Conservation (phyloP, 2,888 invertebrate species). For the Trissolcus brochymenae region DNA sequence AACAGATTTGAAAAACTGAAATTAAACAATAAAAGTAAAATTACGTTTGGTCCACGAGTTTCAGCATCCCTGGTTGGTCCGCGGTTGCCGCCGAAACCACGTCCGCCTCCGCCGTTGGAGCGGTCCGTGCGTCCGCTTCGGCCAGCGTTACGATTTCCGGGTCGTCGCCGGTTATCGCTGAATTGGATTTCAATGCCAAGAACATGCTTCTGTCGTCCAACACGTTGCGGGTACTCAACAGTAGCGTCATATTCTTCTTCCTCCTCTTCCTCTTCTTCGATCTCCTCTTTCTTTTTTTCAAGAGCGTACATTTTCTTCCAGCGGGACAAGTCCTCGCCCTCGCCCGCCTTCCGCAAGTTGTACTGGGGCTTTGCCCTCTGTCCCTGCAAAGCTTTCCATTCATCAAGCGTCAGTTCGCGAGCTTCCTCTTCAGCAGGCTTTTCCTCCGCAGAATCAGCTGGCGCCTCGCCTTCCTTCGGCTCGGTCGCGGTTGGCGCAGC, state of each 20-base stretch:
- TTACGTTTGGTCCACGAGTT: conserved; percentile 70
- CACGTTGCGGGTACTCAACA: conserved; percentile 89
- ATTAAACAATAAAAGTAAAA: neutral
- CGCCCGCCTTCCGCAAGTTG: conserved; percentile 94
- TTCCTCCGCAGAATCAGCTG: conserved; percentile 73
- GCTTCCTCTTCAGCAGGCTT: conserved; percentile 85
- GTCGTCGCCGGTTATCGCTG: conserved; percentile 86
- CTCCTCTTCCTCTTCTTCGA: conserved; percentile 83
- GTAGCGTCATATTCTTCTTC: conserved; percentile 83
- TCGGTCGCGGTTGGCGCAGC: conserved; percentile 59
- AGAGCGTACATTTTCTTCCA: conserved; percentile 94
- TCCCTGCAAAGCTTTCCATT: conserved; percentile 93
- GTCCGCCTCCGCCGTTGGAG: conserved; percentile 72
- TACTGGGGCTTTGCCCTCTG: conserved; percentile 90
- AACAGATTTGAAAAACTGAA: neutral
- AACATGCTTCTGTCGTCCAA: conserved; percentile 90
- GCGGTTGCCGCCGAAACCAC: conserved; percentile 74
- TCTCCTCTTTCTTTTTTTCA: conserved; percentile 84
- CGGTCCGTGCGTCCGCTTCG: conserved; percentile 79
- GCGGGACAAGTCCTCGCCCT: conserved; percentile 92
- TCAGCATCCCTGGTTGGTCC: conserved; percentile 72
- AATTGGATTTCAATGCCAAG: conserved; percentile 93
- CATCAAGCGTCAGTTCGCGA: conserved; percentile 93
- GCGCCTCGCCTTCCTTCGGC: conserved; percentile 67
- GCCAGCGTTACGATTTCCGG: conserved; percentile 80